A percentile compares a stretch with the other conserved stretches of the same genome.
These are phyloP conservation scores for Pelobates cultripes DNA, from an alignment of 2,797 vertebrate genomes.

Conservation along the genomic window DNA sequence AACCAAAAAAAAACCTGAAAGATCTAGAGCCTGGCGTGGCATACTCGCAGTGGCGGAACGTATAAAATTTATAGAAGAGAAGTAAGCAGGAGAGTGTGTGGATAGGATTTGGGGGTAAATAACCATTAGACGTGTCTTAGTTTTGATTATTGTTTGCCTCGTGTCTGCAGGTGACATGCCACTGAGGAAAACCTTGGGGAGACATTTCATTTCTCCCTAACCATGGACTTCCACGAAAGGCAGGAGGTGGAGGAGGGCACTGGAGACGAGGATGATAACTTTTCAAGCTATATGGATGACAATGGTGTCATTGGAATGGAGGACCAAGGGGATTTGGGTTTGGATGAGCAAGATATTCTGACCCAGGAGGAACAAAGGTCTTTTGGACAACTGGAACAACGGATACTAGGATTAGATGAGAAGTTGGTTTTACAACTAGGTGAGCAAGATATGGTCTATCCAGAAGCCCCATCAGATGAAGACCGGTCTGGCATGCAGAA, in stretches of 20 bases:
- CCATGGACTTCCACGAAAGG: slow-evolving; percentile 19
- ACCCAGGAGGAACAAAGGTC: slow-evolving; percentile 20
- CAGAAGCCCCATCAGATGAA: slow-evolving; percentile 47
- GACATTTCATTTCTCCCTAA: slow-evolving; percentile 1
- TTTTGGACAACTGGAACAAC: slow-evolving; percentile 20
- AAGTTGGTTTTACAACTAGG: slow-evolving; percentile 13
- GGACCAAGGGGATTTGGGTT: slow-evolving; percentile 54
- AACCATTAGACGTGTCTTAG: no score
- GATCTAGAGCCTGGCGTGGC: no score
- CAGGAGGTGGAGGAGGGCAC: slow-evolving; percentile 32
- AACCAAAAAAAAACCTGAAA: no score
- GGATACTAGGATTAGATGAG: slow-evolving; percentile 7
- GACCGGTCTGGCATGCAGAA: slow-evolving; percentile 39
- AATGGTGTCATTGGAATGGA: slow-evolving; percentile 76
- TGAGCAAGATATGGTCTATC: slow-evolving; percentile 27
- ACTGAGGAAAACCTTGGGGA: slow-evolving; percentile 3
- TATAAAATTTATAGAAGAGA: no score
- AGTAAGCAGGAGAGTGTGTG: no score
- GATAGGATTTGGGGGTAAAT: no score
- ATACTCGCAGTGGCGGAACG: no score
- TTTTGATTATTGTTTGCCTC: neutral
- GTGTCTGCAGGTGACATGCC: slow-evolving; percentile 39
- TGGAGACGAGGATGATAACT: slow-evolving; percentile 61
- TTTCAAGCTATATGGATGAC: slow-evolving; percentile 71
- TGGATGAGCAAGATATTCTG: neutral